Percentiles rank a stretch among this genome's conserved stretches.
Conservation (phyloP, 2,888 invertebrate genomes). For the Synanthedon tipuliformis region DNA sequence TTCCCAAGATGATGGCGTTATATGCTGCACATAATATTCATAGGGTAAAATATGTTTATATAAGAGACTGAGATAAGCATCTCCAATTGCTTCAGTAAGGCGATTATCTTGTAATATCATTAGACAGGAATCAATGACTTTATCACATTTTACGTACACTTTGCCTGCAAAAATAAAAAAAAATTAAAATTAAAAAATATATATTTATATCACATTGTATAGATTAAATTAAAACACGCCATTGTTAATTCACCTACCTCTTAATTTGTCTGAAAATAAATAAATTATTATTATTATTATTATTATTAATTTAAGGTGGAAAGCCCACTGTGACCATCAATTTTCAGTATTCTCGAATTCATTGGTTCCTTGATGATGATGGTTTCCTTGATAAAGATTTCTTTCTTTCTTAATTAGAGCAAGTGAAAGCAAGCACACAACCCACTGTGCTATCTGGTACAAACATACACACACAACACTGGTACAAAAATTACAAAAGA, state of each 20-base stretch:
- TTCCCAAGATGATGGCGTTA: slow-evolving; percentile 67
- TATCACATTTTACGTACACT: slow-evolving; percentile 47
- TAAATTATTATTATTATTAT: too few relatives aligned
- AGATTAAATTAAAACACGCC: neutral
- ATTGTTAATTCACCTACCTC: neutral
- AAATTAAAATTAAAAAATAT: neutral
- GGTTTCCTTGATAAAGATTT: too few relatives aligned
- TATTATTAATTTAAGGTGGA: too few relatives aligned
- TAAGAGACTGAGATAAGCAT: slow-evolving; percentile 68
- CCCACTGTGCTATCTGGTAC: too few relatives aligned
- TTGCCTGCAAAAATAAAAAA: slow-evolving; percentile 25
- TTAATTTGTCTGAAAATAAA: too few relatives aligned
- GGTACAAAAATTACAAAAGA: too few relatives aligned
- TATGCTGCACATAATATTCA: slow-evolving; percentile 58
- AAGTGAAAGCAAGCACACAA: too few relatives aligned
- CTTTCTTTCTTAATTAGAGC: too few relatives aligned
- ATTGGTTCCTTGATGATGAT: too few relatives aligned
- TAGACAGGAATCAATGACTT: slow-evolving; percentile 41
- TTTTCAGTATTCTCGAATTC: too few relatives aligned
- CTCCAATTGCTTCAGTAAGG: slow-evolving; percentile 42
- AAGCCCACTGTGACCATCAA: too few relatives aligned
- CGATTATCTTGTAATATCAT: slow-evolving; percentile 41
- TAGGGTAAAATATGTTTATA: slow-evolving; percentile 65
- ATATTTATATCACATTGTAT: neutral
- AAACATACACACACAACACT: too few relatives aligned